Evolutionary conservation across 2,888 invertebrate species (phyloP), one percentile per base, ranked within the genome.

Genomic region (Stegana nigrithorax): DNA sequence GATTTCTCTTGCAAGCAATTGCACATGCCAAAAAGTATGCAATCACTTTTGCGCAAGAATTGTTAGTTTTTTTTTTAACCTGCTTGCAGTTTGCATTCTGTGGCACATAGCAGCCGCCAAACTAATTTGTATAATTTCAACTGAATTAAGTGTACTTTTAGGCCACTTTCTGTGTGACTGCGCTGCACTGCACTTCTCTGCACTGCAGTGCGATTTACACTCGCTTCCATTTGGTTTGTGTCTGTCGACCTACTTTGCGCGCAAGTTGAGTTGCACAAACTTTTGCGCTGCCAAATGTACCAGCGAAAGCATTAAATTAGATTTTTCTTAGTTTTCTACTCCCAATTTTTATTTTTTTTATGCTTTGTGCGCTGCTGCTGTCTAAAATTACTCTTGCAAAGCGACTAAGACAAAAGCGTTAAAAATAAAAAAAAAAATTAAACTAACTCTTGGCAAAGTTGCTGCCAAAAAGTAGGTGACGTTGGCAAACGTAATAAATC

Each of bases 291-390:
- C 53, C 56, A 73, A 75, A 72, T 74, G 78, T 76, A 75, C 72
- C 77, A 76, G 74, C 76, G 72, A 69, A 63, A 67, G 74, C 73
- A 59, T 71, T 68, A 73, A 76, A 76, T 76, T 78, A 76, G 78
- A 75, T 71, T 75, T 67, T 67, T 68, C 55, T 63, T 42, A 17
- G 19, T 21, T 53, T 47, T 5, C 17, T 66, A 8, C 4, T 26
- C 8, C 27, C 32, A 19, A 39, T 27, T 19, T 55, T 27, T 8
- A 27, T 14, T 42, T 32, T 26, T 53, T 53, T 27, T 53, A 7
- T 53, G 17, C 19, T 14, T 50, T 21, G 19, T 32, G 21, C 36
- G 21, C 23, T 51, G 50, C 39, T 27, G 2, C 5, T 29, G 26
- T 58, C 25, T 53, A 12, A 1, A 36, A 10, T n/a, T n/a, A 3